Evolutionary conservation across 2,888 invertebrate genomes (phyloP).

Genomic region (Bhutanitis thaidina): DNA sequence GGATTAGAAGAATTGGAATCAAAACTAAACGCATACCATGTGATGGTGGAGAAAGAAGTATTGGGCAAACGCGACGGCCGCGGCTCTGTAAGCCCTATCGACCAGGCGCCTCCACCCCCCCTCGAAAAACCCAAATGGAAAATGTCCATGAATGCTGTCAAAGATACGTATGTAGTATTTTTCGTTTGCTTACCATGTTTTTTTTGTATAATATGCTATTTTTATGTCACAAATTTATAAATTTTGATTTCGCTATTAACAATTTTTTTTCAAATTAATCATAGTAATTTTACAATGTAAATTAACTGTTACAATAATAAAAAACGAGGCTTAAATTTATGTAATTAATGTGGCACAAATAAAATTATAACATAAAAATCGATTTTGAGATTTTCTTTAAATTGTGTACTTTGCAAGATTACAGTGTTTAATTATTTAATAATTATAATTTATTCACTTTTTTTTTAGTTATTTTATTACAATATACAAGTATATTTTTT

Average conservation of each 20-base stretch:
- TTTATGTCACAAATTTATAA: too few species aligned
- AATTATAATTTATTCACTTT: background rate
- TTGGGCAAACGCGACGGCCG: slow-evolving; percentile 72
- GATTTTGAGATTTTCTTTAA: background rate
- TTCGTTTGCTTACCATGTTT: background rate
- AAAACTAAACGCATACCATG: slow-evolving; percentile 88
- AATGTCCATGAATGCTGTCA: slow-evolving; percentile 83
- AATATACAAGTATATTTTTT: slow-evolving; percentile 23
- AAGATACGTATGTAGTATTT: slow-evolving; percentile 61
- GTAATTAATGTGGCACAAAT: too few species aligned
- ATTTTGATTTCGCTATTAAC: too few species aligned
- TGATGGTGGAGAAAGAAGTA: slow-evolving; percentile 84
- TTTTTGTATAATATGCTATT: too few species aligned
- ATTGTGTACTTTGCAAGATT: background rate
- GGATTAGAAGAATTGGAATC: slow-evolving; percentile 88
- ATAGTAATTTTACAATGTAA: too few species aligned
- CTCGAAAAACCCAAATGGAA: slow-evolving; percentile 83
- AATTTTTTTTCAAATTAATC: too few species aligned
- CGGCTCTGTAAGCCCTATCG: slow-evolving; percentile 63
- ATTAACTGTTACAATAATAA: too few species aligned
- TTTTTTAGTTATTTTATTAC: slow-evolving; percentile 13
- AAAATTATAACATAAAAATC: background rate
- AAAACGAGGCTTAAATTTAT: too few species aligned
- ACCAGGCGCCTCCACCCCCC: slow-evolving; percentile 73
- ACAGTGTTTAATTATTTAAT: background rate